A percentile compares a stretch with the other conserved stretches of the same genome.
Evolutionary conservation across 1,140 invertebrate species (phyloP).

Genomic region (Aphis gossypii): DNA sequence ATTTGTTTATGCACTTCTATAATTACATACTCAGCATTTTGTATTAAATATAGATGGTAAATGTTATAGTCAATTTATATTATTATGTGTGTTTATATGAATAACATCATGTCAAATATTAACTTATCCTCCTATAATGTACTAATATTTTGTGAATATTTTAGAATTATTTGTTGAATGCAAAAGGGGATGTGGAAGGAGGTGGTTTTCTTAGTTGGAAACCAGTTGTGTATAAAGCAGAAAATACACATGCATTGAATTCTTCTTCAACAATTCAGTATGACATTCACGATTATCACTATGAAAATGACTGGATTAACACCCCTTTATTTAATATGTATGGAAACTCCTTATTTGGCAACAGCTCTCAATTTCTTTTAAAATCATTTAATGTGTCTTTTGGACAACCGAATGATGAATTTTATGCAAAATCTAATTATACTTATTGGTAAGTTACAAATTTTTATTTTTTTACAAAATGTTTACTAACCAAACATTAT

Average conservation of each 20-base stretch:
- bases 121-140: not conserved
- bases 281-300: not conserved
- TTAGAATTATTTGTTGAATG: slow-evolving; percentile 29
- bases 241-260: slow-evolving; percentile 47
- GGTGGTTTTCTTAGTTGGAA: slow-evolving; percentile 51
- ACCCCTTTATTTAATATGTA: slow-evolving; percentile 28
- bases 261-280: slow-evolving; percentile 44
- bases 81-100: no score
- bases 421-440: slow-evolving; percentile 44
- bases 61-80: no score
- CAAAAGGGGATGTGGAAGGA: slow-evolving; percentile 41
- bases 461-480: not conserved
- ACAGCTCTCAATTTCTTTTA: not conserved
- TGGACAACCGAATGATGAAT: slow-evolving; percentile 33
- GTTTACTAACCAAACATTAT: not conserved
- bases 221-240: slow-evolving; percentile 48
- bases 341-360: not conserved
- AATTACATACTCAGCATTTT: no score
- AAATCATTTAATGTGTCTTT: slow-evolving; percentile 44
- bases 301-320: slow-evolving; percentile 25
- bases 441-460: slow-evolving; percentile 35
- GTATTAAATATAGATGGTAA: no score
- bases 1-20: no score
- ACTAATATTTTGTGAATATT: not conserved
- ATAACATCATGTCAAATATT: no score